Evolutionary conservation across 2,888 invertebrate species (phyloP), one percentile per base, ranked within the genome.

Genomic region (Parnassius glacialis): DNA sequence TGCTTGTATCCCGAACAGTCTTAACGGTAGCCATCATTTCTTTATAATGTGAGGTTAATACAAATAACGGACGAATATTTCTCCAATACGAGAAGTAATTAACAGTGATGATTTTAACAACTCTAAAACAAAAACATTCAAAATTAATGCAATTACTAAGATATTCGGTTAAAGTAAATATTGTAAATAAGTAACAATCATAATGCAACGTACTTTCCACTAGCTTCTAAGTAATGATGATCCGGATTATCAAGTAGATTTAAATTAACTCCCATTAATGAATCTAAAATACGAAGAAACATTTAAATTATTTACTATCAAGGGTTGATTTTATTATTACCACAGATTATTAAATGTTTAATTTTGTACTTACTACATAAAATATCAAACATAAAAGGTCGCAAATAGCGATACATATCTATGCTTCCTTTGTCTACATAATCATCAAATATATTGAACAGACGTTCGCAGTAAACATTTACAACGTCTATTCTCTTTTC

Each of bases 61-160:
- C 61, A 57, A 75, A 75, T 41, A 78, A 57, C 11, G 68, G 65
- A 9, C 67, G 66, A 12, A 76, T 72, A 52, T 75, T 74, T 59
- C 76, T 72, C 78, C 78, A 79, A 59, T 76, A 75, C 1, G 78
- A 76, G 53, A 75, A 79, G 43, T 69, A 78, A 58, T 75, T 75
- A 44, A 67, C 59, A 5, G 76, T 77, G 1, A 72, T 54, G 25
- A 75, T 72, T 16, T 68, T 66, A 25, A 76, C 65, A 25, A 75
- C 68, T 59, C 78, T 79, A 69, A 9, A 59, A 62, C 9, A 54
- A 34, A 34, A 34, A 7, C 34, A 34, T 34, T 7, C 1, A 7
- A 34, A 5, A 34, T 34, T 34, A 34, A 34, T 7, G 7, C 34
- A 34, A 34, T 34, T 34, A 34, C 34, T 34, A 34, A 34, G 34